phyloP scores from a whole-genome alignment of 2,797 vertebrate genomes.

The Hypotaenidia philippensis region DNA sequence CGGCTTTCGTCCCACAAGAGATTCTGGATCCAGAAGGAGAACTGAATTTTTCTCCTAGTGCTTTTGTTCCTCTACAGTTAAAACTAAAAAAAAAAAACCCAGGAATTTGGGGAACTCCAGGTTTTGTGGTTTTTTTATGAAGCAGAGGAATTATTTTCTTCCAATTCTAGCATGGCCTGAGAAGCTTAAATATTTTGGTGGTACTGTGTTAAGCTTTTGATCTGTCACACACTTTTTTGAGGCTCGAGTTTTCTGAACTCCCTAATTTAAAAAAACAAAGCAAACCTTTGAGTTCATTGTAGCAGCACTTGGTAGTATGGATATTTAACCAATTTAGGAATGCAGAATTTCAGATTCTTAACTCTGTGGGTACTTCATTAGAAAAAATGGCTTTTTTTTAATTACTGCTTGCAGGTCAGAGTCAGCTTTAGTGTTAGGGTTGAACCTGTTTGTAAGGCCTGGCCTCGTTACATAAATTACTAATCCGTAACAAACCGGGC shows the following conservation, averaged over 20 bases:
- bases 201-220: background rate
- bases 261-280: background rate
- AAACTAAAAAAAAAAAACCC: background rate
- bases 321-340: background rate
- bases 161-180: background rate
- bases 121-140: background rate
- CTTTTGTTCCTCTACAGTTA: background rate
- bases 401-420: background rate
- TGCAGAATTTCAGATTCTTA: background rate
- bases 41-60: background rate
- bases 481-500: background rate
- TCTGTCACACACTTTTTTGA: background rate
- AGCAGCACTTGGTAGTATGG: background rate
- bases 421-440: background rate
- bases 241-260: background rate
- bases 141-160: background rate
- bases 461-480: slow-evolving; percentile 3
- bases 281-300: slow-evolving; percentile 2
- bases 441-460: background rate
- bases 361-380: background rate
- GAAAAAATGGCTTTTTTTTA: slow-evolving; percentile 3
- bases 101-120: background rate
- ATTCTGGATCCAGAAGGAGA: background rate
- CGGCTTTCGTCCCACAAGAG: background rate
- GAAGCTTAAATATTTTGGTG: background rate